Evolutionary conservation across 1,140 invertebrate genomes (phyloP), one percentile per base, ranked within the genome.

Genomic region (Gonatopus flavifemur): DNA sequence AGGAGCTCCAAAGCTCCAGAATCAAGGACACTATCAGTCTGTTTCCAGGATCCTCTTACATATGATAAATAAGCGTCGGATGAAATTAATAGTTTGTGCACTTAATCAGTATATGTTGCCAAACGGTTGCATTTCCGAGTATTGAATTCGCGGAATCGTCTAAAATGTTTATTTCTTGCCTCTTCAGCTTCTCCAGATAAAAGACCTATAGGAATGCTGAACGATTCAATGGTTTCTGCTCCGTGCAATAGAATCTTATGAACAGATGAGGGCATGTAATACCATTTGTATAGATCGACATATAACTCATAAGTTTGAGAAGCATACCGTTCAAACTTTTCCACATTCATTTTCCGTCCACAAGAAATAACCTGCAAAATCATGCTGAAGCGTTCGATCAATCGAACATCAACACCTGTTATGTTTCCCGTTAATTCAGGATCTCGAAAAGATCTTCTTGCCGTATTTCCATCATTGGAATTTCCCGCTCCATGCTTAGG

Each of bases 131-230:
- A n/a, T n/a, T n/a, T 39, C 15, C 20, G 19, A 8, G 37, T 22
- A n/a, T 39, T 39, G 9, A 39, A 39, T 51, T 52, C 35, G n/a
- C 60, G 46, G 42, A 54, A 63, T 28, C 30, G 36, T 32, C 40
- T 46, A 37, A 58, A 61, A 45, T 61, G 25, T 42, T 61, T 54
- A 19, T 61, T 61, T 25, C 52, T 21, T 3, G 52, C 59, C 30
- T 58, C 44, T 16, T 49, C 28, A 30, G 59, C 55, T 33, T 61
- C 49, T 51, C 58, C 42, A 10, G 42, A 46, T 36, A 55, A 28
- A 21, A 39, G 10, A 39, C 9, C 5, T 6, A 3, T 39, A 22
- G 6, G 37, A 39, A 39, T 39, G n/a, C 10, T 19, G 15, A 36
- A 36, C 3, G 35, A 36, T 16, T 16, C 35, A 36, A 36, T 13